These are phyloP conservation scores for Aelia acuminata DNA, from an alignment of 2,888 invertebrate genomes.

Conservation along the genomic window DNA sequence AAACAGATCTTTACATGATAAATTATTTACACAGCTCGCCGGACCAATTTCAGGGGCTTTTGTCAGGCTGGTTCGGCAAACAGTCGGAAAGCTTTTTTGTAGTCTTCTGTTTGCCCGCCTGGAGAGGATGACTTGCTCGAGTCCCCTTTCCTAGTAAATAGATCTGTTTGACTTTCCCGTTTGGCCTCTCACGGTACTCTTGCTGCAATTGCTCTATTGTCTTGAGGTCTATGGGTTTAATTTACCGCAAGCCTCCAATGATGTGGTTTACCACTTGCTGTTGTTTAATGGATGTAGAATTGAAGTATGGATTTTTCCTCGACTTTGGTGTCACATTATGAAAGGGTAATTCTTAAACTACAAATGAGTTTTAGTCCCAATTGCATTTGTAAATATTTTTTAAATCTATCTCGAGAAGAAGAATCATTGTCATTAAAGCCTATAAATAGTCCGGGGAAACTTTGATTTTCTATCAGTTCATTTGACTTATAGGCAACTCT, in stretches of 20 bases:
- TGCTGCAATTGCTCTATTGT: not conserved
- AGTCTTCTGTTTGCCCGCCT: conserved; percentile 20
- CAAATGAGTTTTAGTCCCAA: too few relatives aligned
- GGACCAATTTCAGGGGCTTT: conserved; percentile 47
- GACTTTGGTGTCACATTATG: too few relatives aligned
- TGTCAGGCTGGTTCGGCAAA: conserved; percentile 3
- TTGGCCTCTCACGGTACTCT: conserved; percentile 11
- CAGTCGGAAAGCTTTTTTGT: conserved; percentile 48
- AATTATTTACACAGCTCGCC: conserved; percentile 44
- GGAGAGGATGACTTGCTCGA: conserved; percentile 40
- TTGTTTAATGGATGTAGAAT: not conserved
- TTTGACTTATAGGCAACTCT: too few relatives aligned
- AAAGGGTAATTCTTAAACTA: too few relatives aligned
- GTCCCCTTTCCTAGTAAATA: conserved; percentile 40
- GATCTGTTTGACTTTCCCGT: conserved; percentile 21
- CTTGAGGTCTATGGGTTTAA: not conserved
- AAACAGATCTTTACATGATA: conserved; percentile 20
- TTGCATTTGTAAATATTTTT: too few relatives aligned
- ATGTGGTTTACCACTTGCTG: not conserved
- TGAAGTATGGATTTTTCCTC: not conserved
- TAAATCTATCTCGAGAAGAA: too few relatives aligned
- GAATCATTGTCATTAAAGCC: too few relatives aligned
- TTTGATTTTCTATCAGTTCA: too few relatives aligned
- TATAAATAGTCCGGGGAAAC: too few relatives aligned
- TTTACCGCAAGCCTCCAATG: not conserved